Conservation (phyloP, 2,888 invertebrate species). For the Thumatha senex region DNA sequence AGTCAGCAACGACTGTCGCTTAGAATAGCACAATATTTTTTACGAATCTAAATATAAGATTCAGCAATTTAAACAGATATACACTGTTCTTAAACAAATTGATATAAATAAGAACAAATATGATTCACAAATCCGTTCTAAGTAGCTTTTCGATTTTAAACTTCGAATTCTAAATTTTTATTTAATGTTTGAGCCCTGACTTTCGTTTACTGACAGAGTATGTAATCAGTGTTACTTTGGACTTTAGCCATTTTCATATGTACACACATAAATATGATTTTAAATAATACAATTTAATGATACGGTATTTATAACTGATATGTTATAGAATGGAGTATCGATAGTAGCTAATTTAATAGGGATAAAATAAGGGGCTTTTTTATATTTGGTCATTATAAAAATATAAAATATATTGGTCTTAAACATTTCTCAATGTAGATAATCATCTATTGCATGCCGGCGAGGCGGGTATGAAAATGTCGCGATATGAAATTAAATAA, state of each 20-base stretch:
- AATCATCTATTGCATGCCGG: not conserved
- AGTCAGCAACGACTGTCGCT: too few relatives aligned
- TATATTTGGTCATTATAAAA: conserved; percentile 36
- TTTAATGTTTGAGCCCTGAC: not conserved
- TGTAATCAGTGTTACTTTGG: conserved; percentile 37
- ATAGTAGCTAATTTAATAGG: conserved; percentile 76
- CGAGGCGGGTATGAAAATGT: conserved; percentile 20
- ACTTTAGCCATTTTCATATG: conserved; percentile 18
- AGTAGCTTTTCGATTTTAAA: too few relatives aligned
- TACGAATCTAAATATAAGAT: too few relatives aligned
- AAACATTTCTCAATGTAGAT: conserved; percentile 43
- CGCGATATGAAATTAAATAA: conserved; percentile 40
- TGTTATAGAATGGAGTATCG: conserved; percentile 72
- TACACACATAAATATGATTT: conserved; percentile 38
- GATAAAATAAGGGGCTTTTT: conserved; percentile 67
- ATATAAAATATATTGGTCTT: conserved; percentile 26
- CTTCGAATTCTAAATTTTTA: too few relatives aligned
- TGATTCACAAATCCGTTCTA: too few relatives aligned
- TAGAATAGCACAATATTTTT: not conserved
- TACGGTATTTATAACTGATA: conserved; percentile 63
- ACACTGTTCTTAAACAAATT: too few relatives aligned
- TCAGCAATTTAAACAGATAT: too few relatives aligned
- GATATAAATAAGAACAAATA: too few relatives aligned
- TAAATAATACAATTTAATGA: conserved; percentile 42
- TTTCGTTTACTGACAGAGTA: not conserved